Evolutionary conservation across 2,797 vertebrate genomes (phyloP), one percentile per base, ranked within the genome.

Genomic region (Tachyglossus aculeatus): DNA sequence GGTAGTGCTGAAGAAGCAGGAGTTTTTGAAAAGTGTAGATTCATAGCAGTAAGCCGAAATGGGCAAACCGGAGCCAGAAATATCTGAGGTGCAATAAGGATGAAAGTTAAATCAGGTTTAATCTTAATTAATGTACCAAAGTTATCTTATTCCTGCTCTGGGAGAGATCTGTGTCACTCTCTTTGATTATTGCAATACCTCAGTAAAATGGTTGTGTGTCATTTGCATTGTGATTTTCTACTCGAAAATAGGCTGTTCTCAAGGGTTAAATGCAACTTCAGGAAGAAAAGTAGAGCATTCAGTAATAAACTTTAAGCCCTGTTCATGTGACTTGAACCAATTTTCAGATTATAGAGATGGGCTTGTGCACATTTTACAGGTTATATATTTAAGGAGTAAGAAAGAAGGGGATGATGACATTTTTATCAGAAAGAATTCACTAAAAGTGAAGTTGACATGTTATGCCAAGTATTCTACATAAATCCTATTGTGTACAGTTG

Each of bases 351-450:
- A 37, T 7, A 9, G 21, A 50, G 59, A 29, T 32, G 27, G 56
- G 16, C 40, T 9, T n/a, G n/a, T n/a, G 13, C 59, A 38, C 33
- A 19, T 51, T 59, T 48, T 39, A 3, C 54, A n/a, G 51, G 19
- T 43, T 58, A 7, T 43, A 32, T 72, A 73, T 58, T 34, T 45
- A 72, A 51, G 24, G 25, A 54, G 50, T 41, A 34, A 68, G 59
- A 38, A 57, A 67, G 59, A 38, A 57, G 67, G 58, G 31, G 36
- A 62, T 60, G 27, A 27, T 57, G 33, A 39, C n/a, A n/a, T 29
- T 66, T 64, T 29, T 13, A 16, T 39, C 18, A 69, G 69, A 47
- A 25, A 11, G 51, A 45, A 57, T 44, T 74, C 21, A 21, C 3
- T 43, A 31, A 25, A 8, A 39, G n/a, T n/a, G n/a, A n/a, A n/a